Conservation (phyloP, 2,797 vertebrate species). For the Manis pentadactyla region DNA sequence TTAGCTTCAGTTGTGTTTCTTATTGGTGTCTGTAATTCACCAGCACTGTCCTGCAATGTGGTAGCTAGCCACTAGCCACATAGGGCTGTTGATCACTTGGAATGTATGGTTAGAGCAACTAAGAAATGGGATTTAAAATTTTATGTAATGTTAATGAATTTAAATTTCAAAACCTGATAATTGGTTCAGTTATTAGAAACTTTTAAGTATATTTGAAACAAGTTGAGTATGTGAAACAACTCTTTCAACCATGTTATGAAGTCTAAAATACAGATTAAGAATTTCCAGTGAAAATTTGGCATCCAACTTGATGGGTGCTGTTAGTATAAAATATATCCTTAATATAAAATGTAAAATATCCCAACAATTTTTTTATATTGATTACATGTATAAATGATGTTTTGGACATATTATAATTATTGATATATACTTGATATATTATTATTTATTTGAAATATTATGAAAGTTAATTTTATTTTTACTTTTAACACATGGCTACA, state of each 20-base stretch:
- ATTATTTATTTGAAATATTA: conserved; percentile 17
- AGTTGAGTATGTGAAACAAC: not conserved
- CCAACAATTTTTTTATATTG: conserved; percentile 35
- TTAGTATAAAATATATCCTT: conserved; percentile 5
- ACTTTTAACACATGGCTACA: not conserved
- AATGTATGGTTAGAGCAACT: not conserved
- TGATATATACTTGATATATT: not conserved
- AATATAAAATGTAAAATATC: conserved; percentile 40
- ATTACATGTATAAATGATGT: conserved; percentile 9
- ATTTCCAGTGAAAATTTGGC: conserved; percentile 31
- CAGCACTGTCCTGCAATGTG: not conserved
- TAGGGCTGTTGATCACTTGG: not conserved
- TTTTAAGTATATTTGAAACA: not conserved
- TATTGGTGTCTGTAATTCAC: not conserved
- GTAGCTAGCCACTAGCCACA: not conserved
- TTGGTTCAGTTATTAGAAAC: not conserved
- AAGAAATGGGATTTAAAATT: conserved; percentile 9
- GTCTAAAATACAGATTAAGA: not conserved
- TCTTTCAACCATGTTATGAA: conserved; percentile 18
- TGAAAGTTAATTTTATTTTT: conserved; percentile 28
- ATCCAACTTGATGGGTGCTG: not conserved
- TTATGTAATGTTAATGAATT: conserved; percentile 12
- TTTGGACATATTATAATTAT: not conserved
- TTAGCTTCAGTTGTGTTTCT: not conserved
- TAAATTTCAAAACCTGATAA: conserved; percentile 29